Evolutionary conservation across 2,797 vertebrate genomes (phyloP), one percentile per base, ranked within the genome.

Genomic region (Acipenser oxyrinchus): DNA sequence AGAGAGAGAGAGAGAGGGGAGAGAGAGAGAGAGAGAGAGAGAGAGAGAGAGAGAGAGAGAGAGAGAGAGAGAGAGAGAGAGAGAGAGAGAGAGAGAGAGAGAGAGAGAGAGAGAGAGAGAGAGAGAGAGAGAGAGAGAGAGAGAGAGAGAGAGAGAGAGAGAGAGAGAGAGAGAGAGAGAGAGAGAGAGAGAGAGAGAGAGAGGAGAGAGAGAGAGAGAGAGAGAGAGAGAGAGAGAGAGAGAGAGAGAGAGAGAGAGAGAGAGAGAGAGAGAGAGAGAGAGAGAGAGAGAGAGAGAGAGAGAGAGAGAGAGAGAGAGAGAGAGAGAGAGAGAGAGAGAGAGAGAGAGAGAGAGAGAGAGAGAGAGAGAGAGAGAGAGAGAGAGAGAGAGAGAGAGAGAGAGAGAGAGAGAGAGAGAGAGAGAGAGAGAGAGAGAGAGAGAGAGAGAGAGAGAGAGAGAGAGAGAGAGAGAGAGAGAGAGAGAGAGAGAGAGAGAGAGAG

Each of bases 201-300:
- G 18, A 48, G 3, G 1, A 51, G 15, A 18, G 15, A 18, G 15
- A 18, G 15, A 18, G 15, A 18, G 15, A 1, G 15, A 1, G 15
- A 18, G 15, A 18, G 15, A 18, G 15, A 1, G 15, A 18, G 15
- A 1, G 15, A 1, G 15, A 1, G 15, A 18, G 15, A 18, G 15
- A 1, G 15, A 1, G 15, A 18, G 15, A 18, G 15, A 18, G 15
- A 1, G 15, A 18, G 15, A 1, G 15, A 1, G 15, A 1, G 69
- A 55, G 68, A 72, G 13, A 60, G 10, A 52, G 8, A 10, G 7
- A 62, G 9, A 62, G 7, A 68, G 49, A 67, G 13, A 48, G 58
- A 37, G 49, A 48, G 7, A n/a, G 23, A 8, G 11, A 8, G 23
- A n/a, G 15, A 51, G 12, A 6, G 48, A 53, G 23, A n/a, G 52